Conservation (phyloP, 2,888 invertebrate species). For the Drosophila maculinotata region DNA sequence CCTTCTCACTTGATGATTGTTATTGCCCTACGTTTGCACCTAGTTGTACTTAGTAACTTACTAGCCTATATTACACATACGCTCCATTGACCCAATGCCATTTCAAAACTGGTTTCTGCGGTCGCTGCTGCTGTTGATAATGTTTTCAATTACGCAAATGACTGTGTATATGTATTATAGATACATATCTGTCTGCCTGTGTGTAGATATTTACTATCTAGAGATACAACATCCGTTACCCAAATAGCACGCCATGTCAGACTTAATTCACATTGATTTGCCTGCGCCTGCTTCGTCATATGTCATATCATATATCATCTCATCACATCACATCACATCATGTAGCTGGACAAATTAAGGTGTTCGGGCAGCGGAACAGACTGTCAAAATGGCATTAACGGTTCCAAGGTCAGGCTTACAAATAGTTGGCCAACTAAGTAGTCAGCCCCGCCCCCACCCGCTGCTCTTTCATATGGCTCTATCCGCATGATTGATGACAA, state of each 20-base stretch:
- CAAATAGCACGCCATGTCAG: slow-evolving; percentile 34
- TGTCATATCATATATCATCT: slow-evolving; percentile 29
- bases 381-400: slow-evolving; percentile 24
- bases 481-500: slow-evolving; percentile 56
- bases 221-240: slow-evolving; percentile 48
- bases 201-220: slow-evolving; percentile 1
- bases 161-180: slow-evolving; percentile 9
- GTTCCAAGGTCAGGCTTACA: slow-evolving; percentile 24
- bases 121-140: too few relatives aligned
- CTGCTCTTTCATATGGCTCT: neutral
- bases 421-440: slow-evolving; percentile 17
- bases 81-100: slow-evolving; percentile 47
- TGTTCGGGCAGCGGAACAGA: slow-evolving; percentile 39
- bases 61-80: slow-evolving; percentile 35
- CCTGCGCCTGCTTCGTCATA: slow-evolving; percentile 20
- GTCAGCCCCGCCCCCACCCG: neutral
- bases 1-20: slow-evolving; percentile 17
- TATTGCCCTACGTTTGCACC: slow-evolving; percentile 33
- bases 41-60: slow-evolving; percentile 16
- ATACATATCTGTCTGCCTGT: neutral
- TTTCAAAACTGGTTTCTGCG: slow-evolving; percentile 35
- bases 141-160: slow-evolving; percentile 48
- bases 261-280: slow-evolving; percentile 38
- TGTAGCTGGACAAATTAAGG: slow-evolving; percentile 36
- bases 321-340: slow-evolving; percentile 6